phyloP scores from a whole-genome alignment of 2,888 invertebrate species.

The Trichogramma evanescens region DNA sequence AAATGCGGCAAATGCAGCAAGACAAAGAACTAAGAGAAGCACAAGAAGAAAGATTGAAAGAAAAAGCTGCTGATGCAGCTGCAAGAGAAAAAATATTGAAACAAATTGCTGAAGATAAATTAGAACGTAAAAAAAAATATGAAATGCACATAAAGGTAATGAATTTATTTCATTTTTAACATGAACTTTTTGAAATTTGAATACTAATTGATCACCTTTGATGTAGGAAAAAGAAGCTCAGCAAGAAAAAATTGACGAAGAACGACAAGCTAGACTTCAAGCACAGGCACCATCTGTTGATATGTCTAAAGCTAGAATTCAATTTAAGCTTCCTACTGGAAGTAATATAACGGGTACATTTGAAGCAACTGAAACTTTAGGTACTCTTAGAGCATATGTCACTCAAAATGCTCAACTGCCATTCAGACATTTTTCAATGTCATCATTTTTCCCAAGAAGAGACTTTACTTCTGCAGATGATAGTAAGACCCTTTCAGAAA shows the following conservation, averaged over 20 bases:
- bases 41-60: slow-evolving; percentile 67
- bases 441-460: slow-evolving; percentile 70
- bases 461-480: slow-evolving; percentile 57
- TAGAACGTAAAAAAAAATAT: slow-evolving; percentile 54
- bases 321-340: slow-evolving; percentile 82
- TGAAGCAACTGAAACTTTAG: slow-evolving; percentile 59
- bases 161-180: background rate
- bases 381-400: slow-evolving; percentile 52
- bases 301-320: slow-evolving; percentile 62
- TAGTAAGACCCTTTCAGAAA: slow-evolving; percentile 54
- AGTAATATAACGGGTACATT: slow-evolving; percentile 68
- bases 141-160: slow-evolving; percentile 34
- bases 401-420: slow-evolving; percentile 50
- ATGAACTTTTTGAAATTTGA: background rate
- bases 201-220: slow-evolving; percentile 10
- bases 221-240: slow-evolving; percentile 24
- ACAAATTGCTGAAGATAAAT: slow-evolving; percentile 80
- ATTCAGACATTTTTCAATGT: slow-evolving; percentile 61
- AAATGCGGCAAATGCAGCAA: slow-evolving; percentile 65
- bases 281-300: slow-evolving; percentile 18
- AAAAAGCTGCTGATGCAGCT: slow-evolving; percentile 66
- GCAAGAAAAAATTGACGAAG: slow-evolving; percentile 16
- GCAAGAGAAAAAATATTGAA: slow-evolving; percentile 71
- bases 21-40: slow-evolving; percentile 68
- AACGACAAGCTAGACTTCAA: slow-evolving; percentile 13